Base-by-base conservation (phyloP, 2,113 vertebrate species). In the Laterallus jamaicensis region DNA sequence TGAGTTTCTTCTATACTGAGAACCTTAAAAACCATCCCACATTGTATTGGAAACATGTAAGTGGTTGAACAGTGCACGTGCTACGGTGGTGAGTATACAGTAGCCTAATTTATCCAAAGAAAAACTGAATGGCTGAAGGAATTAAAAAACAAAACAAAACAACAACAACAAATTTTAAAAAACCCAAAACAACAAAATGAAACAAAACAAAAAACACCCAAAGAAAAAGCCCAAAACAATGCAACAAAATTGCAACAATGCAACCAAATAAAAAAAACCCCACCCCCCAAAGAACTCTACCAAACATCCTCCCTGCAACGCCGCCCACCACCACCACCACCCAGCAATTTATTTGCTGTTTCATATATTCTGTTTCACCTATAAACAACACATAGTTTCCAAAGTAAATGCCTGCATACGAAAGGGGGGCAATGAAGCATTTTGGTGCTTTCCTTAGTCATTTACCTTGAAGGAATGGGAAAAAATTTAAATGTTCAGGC, bases 101-200 rank as follows among this genome's bases (percentile, higher is more conserved):
- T 83, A 97, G 37, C 17, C 56, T 82, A 40, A 88, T 44, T 92
- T 89, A 95, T 70, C 85, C 56, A 96, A 84, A 62, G 29, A 77
- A 66, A 93, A 94, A 88, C 44, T 68, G 68, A 93, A 64, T 35
- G 18, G 21, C 39, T 93, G 31, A 5, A 63, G 67, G 85, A 97
- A 82, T 73, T 6, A 85, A 92, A 90, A 76, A 15, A 92, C 86
- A 79, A 35, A 54, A 54, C 26, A 26, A 15, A 39, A 39, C 39
- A 39, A 39, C 39, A 39, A 39, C 39, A 39, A 39, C 9, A 39
- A 39, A 11, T 39, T 47, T 47, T 17, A 47, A 47, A 47, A 47
- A 19, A 16, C 35, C 35, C 35, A 26, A 52, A 26, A 13, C 25
- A 25, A 10, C 44, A 44, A 44, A 44, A 44, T 44, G 42, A 44